A percentile compares a stretch with the other conserved stretches of the same genome.
Conservation (phyloP, 2,113 vertebrate species). For the Eubucco bourcierii region DNA sequence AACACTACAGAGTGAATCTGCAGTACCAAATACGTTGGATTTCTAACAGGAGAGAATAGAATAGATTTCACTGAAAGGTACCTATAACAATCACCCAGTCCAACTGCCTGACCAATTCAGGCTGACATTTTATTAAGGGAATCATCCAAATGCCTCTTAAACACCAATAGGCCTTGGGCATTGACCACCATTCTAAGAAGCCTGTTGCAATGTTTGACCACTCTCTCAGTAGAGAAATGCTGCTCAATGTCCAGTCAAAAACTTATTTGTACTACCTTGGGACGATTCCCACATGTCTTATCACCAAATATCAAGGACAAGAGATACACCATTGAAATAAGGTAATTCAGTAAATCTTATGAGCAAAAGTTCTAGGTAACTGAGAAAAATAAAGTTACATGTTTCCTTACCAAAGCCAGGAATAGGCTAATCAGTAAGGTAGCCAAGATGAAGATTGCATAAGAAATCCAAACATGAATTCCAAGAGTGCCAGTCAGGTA, state of each 20-base stretch:
- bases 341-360: not conserved
- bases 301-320: not conserved
- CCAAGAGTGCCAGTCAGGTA: constrained; percentile 85
- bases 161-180: not conserved
- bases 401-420: constrained; percentile 84
- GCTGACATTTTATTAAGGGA: not conserved
- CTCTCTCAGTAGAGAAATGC: not conserved
- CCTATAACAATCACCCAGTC: not conserved
- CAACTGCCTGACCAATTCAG: not conserved
- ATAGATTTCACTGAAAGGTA: not conserved
- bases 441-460: constrained; percentile 79
- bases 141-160: not conserved
- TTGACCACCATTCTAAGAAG: not conserved
- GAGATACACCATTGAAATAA: not conserved
- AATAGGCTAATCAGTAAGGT: constrained; percentile 84
- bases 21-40: not conserved
- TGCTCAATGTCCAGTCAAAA: not conserved
- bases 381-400: not conserved
- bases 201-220: not conserved
- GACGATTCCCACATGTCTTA: not conserved
- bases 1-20: not conserved
- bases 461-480: constrained; percentile 84
- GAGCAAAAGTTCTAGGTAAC: not conserved
- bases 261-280: not conserved
- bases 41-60: not conserved